Base-by-base conservation (phyloP, 2,113 vertebrate species). In the Emydura subglobosa region DNA sequence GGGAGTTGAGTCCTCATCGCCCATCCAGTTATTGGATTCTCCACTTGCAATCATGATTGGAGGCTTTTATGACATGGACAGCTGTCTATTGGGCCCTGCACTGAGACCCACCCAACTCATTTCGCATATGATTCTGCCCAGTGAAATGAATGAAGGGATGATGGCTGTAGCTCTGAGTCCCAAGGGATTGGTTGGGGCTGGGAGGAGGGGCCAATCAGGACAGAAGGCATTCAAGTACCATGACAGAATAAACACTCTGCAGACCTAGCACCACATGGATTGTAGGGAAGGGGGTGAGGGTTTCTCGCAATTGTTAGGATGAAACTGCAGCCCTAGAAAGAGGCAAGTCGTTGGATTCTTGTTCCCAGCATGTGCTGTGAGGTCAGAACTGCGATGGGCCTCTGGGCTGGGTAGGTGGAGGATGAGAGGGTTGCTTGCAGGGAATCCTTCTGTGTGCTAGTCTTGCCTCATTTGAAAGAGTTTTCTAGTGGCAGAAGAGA, bases 271-370 rank as follows among this genome's bases (percentile, higher is more conserved):
- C 0, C 65, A 51, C 54, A 61, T 44, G 83, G 42, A 53, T 83
- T 89, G 87, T 94, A 81, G 91, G 81, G 57, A 61, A 61, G 27
- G 49, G 39, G 4, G 17, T 89, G 89, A 4, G 16, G 51, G 51
- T 85, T 94, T 95, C 65, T 89, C 29, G 44, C 29, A 4, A 0
- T 11, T 27, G 68, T 42, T 29, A 95, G 90, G 93, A 84, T 9
- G 85, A 88, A 88, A 59, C 39, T 0, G 0, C 16, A 91, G 78
- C 82, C 50, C 90, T 86, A 55, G 93, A 93, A 96, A 86, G 25
- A 44, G 51, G 82, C 11, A 78, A 87, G 22, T 86, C 90, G 89
- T 91, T 88, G 57, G 17, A 95, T 97, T 97, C 91, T 94, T 91
- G 50, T 57, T 91, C 31, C n/a, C 51, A 2, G 1, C 5, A 0